Conservation (phyloP, 2,888 invertebrate species). For the Drosophila putrida region DNA sequence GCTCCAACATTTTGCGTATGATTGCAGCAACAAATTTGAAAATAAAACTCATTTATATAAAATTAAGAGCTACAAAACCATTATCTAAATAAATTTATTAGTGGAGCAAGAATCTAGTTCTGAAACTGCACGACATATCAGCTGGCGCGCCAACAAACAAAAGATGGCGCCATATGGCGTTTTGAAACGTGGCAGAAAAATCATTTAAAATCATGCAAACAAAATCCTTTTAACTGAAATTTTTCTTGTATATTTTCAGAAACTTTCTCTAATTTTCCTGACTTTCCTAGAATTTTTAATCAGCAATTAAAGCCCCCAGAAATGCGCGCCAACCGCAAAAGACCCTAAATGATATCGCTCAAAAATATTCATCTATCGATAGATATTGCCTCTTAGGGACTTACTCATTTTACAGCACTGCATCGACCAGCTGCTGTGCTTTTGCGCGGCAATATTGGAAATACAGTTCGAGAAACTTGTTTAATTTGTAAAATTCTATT, state of each 20-base stretch:
- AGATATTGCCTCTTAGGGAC: constrained; percentile 1
- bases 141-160: too few species aligned
- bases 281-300: too few species aligned
- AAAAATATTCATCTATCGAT: too few species aligned
- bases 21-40: constrained; percentile 87
- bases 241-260: too few species aligned
- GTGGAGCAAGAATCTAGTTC: too few species aligned
- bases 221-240: too few species aligned
- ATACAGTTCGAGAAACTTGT: constrained; percentile 9
- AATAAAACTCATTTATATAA: constrained; percentile 87
- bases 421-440: constrained; percentile 18
- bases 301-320: too few species aligned
- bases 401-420: constrained; percentile 43
- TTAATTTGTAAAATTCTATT: background rate
- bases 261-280: too few species aligned
- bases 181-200: too few species aligned
- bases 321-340: background rate
- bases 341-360: background rate
- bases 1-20: constrained; percentile 88
- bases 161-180: too few species aligned
- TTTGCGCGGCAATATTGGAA: constrained; percentile 56
- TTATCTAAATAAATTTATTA: constrained; percentile 28
- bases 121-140: too few species aligned
- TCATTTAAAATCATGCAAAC: too few species aligned
- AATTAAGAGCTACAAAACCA: constrained; percentile 17